A percentile compares a stretch with the other conserved stretches of the same genome.
These are phyloP conservation scores for Apostichopus leukothele DNA, from an alignment of 53 echinoderm and acorn worm genomes.

Conservation along the genomic window DNA sequence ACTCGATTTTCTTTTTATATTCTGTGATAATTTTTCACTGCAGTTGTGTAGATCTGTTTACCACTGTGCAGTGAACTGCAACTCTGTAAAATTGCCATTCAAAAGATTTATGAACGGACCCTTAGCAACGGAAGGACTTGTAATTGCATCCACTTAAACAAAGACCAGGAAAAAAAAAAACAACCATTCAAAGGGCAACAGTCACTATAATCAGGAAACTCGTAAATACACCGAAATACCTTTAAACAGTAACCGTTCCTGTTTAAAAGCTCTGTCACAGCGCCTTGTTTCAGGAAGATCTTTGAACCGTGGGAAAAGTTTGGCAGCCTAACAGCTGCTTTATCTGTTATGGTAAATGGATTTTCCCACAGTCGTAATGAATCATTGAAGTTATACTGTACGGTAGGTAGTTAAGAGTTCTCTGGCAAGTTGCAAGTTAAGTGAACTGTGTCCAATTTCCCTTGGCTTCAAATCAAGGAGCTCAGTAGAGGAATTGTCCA, in stretches of 20 bases:
- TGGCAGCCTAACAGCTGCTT: constrained; percentile 1
- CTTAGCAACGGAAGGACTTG: background rate
- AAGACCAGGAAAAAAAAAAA: background rate
- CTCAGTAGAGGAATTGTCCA: too few relatives aligned
- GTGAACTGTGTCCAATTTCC: too few relatives aligned
- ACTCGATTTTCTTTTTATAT: too few relatives aligned
- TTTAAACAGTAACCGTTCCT: background rate
- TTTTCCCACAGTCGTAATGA: background rate
- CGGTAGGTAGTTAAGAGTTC: too few relatives aligned
- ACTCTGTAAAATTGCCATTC: background rate
- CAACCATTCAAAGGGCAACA: background rate
- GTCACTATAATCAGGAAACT: background rate
- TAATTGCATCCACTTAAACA: background rate
- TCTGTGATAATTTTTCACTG: too few relatives aligned
- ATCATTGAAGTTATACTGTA: background rate
- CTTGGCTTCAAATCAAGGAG: too few relatives aligned
- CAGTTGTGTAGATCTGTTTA: background rate
- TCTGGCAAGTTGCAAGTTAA: too few relatives aligned
- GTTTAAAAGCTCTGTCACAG: background rate
- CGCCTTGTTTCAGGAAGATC: background rate
- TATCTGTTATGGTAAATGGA: background rate
- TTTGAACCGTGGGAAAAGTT: constrained; percentile 22
- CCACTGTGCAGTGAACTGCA: background rate
- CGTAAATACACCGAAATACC: background rate
- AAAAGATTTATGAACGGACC: background rate